A percentile compares a stretch with the other conserved stretches of the same genome.
These are phyloP conservation scores for Caenorhabditis remanei DNA, from an alignment of 1,140 invertebrate species.

Conservation along the genomic window DNA sequence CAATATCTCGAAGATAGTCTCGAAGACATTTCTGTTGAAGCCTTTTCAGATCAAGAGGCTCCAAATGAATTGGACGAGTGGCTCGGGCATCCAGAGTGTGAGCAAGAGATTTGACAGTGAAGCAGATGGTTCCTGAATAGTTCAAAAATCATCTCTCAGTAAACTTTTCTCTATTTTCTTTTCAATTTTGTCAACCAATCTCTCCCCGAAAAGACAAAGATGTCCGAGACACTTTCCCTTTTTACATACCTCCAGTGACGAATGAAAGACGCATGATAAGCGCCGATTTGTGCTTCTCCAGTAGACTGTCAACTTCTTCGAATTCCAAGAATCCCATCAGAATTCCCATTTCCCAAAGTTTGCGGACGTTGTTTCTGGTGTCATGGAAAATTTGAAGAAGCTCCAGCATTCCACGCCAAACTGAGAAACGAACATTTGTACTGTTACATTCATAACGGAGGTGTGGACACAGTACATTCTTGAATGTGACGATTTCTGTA, in stretches of 20 bases:
- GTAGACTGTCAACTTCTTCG: slow-evolving; percentile 71
- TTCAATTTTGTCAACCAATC: neutral
- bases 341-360: slow-evolving; percentile 76
- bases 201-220: neutral
- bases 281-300: slow-evolving; percentile 71
- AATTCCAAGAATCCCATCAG: slow-evolving; percentile 76
- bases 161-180: neutral
- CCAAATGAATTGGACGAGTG: slow-evolving; percentile 73
- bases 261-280: slow-evolving; percentile 77
- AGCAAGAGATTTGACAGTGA: slow-evolving; percentile 76
- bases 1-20: slow-evolving; percentile 73
- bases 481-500: slow-evolving; percentile 72
- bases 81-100: slow-evolving; percentile 61
- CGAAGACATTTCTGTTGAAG: slow-evolving; percentile 73
- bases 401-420: slow-evolving; percentile 76
- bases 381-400: slow-evolving; percentile 76
- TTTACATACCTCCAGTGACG: slow-evolving; percentile 72
- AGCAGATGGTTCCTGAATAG: slow-evolving; percentile 74
- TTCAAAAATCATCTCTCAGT: neutral
- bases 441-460: slow-evolving; percentile 76
- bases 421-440: slow-evolving; percentile 77
- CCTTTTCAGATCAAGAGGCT: slow-evolving; percentile 76
- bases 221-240: slow-evolving; percentile 3
- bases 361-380: slow-evolving; percentile 71
- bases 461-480: slow-evolving; percentile 77